Evolutionary conservation across 2,797 vertebrate genomes (phyloP).

Genomic region (Stomatorhinus walkeri): DNA sequence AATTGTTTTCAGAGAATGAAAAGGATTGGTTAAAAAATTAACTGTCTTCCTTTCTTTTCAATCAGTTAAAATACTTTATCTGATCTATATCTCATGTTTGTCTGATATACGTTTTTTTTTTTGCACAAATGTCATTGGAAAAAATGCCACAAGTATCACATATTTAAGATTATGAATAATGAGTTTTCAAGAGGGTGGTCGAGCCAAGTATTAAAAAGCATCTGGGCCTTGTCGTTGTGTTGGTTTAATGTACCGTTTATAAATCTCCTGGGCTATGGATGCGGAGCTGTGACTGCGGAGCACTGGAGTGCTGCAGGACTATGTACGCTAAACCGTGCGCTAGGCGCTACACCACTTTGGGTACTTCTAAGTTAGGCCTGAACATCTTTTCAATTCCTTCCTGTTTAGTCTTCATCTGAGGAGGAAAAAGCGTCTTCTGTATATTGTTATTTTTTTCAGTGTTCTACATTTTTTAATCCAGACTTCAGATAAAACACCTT

Average conservation of each 20-base stretch:
- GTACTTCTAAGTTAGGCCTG: conserved; percentile 34
- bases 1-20: conserved; percentile 37
- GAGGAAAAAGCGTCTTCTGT: conserved; percentile 30
- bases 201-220: neutral
- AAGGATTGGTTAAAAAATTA: conserved; percentile 31
- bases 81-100: conserved; percentile 4
- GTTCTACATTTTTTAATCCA: conserved; percentile 36
- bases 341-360: conserved; percentile 7
- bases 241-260: neutral
- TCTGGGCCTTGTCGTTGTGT: neutral
- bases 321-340: neutral
- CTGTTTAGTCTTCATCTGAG: conserved; percentile 26
- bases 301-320: neutral
- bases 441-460: conserved; percentile 30
- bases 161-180: neutral
- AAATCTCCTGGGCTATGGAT: neutral
- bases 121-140: neutral
- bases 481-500: conserved; percentile 37
- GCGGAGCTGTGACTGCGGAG: neutral
- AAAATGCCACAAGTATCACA: neutral
- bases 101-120: conserved; percentile 7
- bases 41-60: conserved; percentile 15
- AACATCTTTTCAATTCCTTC: conserved; percentile 20
- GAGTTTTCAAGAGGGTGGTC: neutral
- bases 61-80: neutral